Percentiles rank a stretch among this genome's conserved stretches.
These are phyloP conservation scores for Rhombomys opimus DNA, from an alignment of 2,113 vertebrate species.

Conservation along the genomic window DNA sequence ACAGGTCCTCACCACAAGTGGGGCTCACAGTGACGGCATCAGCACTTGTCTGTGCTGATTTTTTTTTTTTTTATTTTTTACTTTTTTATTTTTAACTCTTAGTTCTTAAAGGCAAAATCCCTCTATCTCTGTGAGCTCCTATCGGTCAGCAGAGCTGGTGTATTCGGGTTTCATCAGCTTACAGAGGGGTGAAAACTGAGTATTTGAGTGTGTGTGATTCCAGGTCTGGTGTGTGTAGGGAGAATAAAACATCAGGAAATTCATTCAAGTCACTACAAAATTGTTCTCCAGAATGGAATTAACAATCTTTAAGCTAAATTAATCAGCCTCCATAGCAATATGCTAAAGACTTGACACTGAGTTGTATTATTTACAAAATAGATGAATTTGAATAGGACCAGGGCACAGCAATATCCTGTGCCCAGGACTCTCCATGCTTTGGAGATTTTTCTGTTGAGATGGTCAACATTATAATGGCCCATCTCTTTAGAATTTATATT, in stretches of 20 bases:
- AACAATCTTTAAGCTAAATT: not conserved
- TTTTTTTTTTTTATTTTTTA: too few relatives aligned
- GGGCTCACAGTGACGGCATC: not conserved
- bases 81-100: not conserved
- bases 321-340: not conserved
- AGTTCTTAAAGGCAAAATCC: slow-evolving; percentile 29
- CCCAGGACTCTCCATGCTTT: not conserved
- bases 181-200: not conserved
- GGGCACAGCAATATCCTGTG: not conserved
- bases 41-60: not conserved
- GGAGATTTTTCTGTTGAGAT: not conserved
- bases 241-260: not conserved
- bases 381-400: not conserved
- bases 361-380: not conserved
- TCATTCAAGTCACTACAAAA: not conserved
- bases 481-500: slow-evolving; percentile 22
- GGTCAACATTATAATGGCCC: not conserved
- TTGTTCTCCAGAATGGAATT: slow-evolving; percentile 23
- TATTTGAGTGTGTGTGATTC: not conserved
- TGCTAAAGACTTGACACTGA: not conserved
- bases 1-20: not conserved
- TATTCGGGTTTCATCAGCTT: slow-evolving; percentile 8
- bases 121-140: not conserved
- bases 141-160: not conserved
- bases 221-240: not conserved